A percentile compares a stretch with the other conserved stretches of the same genome.
Conservation (phyloP, 2,113 vertebrate genomes). For the Prunella himalayana region DNA sequence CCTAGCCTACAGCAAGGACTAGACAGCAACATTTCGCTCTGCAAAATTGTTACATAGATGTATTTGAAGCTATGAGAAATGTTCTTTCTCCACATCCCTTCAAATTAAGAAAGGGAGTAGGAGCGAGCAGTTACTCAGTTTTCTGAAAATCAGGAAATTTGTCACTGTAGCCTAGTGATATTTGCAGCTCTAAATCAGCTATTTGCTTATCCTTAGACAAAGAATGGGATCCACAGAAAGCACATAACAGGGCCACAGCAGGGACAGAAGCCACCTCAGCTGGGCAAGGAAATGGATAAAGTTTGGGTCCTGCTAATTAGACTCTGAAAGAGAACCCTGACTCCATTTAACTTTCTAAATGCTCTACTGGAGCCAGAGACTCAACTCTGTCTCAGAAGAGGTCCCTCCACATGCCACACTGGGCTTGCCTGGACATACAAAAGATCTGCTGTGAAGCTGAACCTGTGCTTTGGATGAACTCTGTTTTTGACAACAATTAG, state of each 20-base stretch:
- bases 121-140: neutral
- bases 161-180: neutral
- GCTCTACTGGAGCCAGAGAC: neutral
- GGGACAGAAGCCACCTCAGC: neutral
- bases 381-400: neutral
- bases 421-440: neutral
- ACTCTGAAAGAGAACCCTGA: neutral
- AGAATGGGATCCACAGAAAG: neutral
- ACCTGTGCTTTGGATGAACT: neutral
- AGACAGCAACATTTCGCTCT: neutral
- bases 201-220: neutral
- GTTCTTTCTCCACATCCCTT: neutral
- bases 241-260: fast-evolving
- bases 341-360: neutral
- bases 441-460: neutral
- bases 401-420: neutral
- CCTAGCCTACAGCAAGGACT: slow-evolving; percentile 27
- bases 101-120: neutral
- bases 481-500: neutral
- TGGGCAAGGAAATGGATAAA: neutral
- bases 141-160: neutral
- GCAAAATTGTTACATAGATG: slow-evolving; percentile 5
- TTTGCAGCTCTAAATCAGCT: neutral
- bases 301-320: neutral
- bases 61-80: neutral